A percentile compares a stretch with the other conserved stretches of the same genome.
These are phyloP conservation scores for Peromyscus aztecus DNA, from an alignment of 2,797 vertebrate species.

Conservation along the genomic window DNA sequence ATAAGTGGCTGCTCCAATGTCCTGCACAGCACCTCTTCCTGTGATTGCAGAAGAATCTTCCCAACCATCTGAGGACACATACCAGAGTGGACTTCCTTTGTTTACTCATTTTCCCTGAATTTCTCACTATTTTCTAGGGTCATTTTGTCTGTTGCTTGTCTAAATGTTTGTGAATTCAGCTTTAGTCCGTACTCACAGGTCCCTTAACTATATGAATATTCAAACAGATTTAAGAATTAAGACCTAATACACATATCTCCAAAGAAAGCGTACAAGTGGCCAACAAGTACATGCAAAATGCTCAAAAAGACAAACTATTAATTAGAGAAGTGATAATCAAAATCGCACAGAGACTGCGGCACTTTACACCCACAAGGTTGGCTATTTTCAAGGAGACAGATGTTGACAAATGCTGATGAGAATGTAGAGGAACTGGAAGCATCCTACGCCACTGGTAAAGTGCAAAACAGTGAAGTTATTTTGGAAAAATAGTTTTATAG, in stretches of 20 bases:
- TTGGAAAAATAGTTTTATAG: neutral
- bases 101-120: neutral
- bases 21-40: neutral
- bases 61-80: neutral
- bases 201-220: neutral
- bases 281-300: conserved; percentile 23
- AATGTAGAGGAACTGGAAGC: neutral
- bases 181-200: conserved; percentile 22
- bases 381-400: neutral
- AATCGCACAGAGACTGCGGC: neutral
- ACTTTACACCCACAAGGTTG: neutral
- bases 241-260: neutral
- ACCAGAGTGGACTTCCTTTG: neutral
- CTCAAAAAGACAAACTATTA: neutral
- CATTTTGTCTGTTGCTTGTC: neutral
- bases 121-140: conserved; percentile 4
- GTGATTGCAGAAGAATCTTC: neutral
- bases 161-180: neutral
- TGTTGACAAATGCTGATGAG: neutral
- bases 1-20: neutral
- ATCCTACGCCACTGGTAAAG: neutral
- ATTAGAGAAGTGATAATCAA: conserved; percentile 1
- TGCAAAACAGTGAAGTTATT: neutral
- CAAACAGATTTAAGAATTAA: conserved; percentile 29
- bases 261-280: conserved; percentile 14